A percentile compares a stretch with the other conserved stretches of the same genome.
These are phyloP conservation scores for Plotosus lineatus DNA, from an alignment of 2,113 vertebrate genomes.

Conservation along the genomic window DNA sequence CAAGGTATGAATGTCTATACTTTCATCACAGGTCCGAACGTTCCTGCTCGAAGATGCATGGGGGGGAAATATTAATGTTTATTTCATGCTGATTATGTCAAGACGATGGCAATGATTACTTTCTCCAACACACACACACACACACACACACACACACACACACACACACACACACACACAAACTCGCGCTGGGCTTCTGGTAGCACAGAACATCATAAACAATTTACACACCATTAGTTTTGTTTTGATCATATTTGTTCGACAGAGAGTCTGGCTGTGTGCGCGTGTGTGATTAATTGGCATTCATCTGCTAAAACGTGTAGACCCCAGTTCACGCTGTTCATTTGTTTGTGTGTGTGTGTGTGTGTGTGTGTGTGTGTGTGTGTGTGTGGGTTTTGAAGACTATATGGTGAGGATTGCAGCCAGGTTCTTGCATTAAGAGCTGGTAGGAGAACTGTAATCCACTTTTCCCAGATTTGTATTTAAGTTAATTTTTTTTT, in stretches of 20 bases:
- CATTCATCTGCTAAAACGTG: constrained; percentile 48
- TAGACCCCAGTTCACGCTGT: neutral
- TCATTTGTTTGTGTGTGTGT: neutral
- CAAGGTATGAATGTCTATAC: neutral
- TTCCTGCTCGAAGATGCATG: constrained; percentile 52
- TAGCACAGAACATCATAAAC: constrained; percentile 73
- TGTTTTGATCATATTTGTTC: constrained; percentile 80
- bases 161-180: constrained; percentile 41
- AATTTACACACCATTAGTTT: constrained; percentile 80
- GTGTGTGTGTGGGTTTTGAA: neutral
- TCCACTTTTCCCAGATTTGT: too few species aligned
- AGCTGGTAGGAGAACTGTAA: too few species aligned
- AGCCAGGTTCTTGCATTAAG: too few species aligned
- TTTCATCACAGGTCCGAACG: constrained; percentile 51
- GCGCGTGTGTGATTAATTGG: constrained; percentile 68
- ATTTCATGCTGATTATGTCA: constrained; percentile 74
- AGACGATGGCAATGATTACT: constrained; percentile 69
- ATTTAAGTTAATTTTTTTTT: too few species aligned
- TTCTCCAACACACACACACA: constrained; percentile 37
- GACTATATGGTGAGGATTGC: neutral
- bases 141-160: constrained; percentile 27
- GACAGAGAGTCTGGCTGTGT: constrained; percentile 68
- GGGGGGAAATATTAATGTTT: constrained; percentile 62
- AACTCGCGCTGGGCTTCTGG: constrained; percentile 52
- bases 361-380: constrained; percentile 9